phyloP scores from a whole-genome alignment of 2,888 invertebrate genomes.

The Synergus laeviventris region DNA sequence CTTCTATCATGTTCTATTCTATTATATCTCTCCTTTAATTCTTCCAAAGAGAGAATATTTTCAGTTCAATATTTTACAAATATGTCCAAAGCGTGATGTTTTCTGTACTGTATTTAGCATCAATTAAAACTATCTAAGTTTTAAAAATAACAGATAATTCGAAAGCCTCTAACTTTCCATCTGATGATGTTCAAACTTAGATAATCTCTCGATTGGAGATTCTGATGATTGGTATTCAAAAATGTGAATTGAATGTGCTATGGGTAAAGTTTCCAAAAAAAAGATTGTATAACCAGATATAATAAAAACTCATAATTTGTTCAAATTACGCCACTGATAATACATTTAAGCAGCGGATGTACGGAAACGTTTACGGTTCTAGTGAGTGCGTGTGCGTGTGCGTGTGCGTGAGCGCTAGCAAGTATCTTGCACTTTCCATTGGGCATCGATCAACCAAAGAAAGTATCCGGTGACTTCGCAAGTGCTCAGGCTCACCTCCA shows the following conservation, averaged over 20 bases:
- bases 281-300: neutral
- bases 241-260: neutral
- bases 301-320: neutral
- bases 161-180: neutral
- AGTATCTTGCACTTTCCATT: conserved; percentile 69
- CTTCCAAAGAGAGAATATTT: neutral
- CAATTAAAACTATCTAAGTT: too few species aligned
- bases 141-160: neutral
- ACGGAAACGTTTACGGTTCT: conserved; percentile 42
- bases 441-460: conserved; percentile 74
- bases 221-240: neutral
- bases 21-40: neutral
- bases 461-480: conserved; percentile 71
- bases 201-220: neutral
- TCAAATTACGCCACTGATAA: conserved; percentile 12
- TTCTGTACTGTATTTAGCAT: too few species aligned
- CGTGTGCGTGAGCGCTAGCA: conserved; percentile 6
- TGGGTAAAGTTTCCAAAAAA: neutral
- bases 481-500: conserved; percentile 56
- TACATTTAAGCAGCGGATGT: conserved; percentile 39
- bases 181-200: neutral
- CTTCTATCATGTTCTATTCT: neutral
- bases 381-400: conserved; percentile 17
- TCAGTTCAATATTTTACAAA: neutral
- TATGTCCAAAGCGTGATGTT: too few species aligned